phyloP scores from a whole-genome alignment of 2,888 invertebrate species.

The Silvanus unidentatus region DNA sequence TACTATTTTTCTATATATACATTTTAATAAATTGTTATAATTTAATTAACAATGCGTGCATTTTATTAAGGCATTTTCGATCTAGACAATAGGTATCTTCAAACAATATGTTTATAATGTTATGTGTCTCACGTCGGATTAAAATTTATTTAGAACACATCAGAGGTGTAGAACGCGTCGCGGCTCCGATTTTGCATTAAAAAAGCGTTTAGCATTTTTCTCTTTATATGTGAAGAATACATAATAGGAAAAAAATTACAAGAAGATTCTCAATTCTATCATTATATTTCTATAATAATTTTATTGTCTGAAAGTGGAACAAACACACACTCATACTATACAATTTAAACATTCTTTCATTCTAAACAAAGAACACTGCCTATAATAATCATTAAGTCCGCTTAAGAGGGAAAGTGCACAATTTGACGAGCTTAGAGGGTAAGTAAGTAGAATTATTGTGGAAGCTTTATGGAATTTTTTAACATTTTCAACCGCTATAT shows the following conservation, averaged over 20 bases:
- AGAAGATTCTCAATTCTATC: too few relatives aligned
- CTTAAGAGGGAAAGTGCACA: constrained; percentile 14
- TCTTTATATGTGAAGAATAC: too few relatives aligned
- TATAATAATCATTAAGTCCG: background rate
- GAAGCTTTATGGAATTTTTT: too few relatives aligned
- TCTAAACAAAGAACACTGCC: constrained; percentile 6
- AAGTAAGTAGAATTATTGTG: too few relatives aligned
- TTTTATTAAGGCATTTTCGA: too few relatives aligned
- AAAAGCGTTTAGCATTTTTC: background rate
- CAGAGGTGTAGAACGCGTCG: background rate
- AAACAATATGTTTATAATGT: background rate
- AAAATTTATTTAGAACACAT: constrained; percentile 3
- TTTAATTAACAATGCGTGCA: background rate
- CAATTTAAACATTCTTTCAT: constrained; percentile 9
- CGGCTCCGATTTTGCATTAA: background rate
- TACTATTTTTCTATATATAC: constrained; percentile 13
- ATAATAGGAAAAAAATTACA: too few relatives aligned
- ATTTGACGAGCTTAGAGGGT: background rate
- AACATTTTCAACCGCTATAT: too few relatives aligned
- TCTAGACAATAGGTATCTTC: too few relatives aligned
- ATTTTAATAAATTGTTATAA: constrained; percentile 21
- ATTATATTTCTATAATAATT: constrained; percentile 2
- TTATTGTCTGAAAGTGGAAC: constrained; percentile 12
- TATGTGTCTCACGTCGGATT: background rate
- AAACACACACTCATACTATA: constrained; percentile 1